A percentile compares a stretch with the other conserved stretches of the same genome.
These are phyloP conservation scores for Cephus pulcher DNA, from an alignment of 2,888 invertebrate species.

Conservation along the genomic window DNA sequence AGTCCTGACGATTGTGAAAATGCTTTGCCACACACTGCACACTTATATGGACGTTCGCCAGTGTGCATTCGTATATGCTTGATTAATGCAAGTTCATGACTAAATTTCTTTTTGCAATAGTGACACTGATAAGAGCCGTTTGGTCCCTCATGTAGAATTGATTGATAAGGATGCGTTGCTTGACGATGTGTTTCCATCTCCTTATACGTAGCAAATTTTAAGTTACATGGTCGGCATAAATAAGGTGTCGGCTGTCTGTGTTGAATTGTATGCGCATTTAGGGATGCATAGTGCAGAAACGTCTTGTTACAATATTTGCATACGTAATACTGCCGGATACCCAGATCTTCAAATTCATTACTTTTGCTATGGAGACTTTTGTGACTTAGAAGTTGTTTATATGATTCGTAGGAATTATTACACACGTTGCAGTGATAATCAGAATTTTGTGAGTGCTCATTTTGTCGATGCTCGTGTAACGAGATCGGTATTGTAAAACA, in stretches of 20 bases:
- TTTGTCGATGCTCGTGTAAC: constrained; percentile 40
- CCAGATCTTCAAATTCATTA: constrained; percentile 16
- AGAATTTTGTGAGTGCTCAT: constrained; percentile 24
- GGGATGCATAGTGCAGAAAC: constrained; percentile 27
- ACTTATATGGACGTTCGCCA: constrained; percentile 23
- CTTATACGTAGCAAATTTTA: constrained; percentile 11
- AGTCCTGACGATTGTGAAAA: constrained; percentile 33
- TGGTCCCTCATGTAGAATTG: constrained; percentile 25
- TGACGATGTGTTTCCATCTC: constrained; percentile 14
- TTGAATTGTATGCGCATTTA: constrained; percentile 13
- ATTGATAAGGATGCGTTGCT: constrained; percentile 30
- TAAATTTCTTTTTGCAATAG: constrained; percentile 29
- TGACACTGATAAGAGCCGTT: constrained; percentile 26
- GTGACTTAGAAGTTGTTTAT: constrained; percentile 24
- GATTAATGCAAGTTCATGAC: constrained; percentile 26
- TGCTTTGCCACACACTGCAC: constrained; percentile 21
- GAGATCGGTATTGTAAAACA: constrained; percentile 38
- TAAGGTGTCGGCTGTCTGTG: constrained; percentile 14
- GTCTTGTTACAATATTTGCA: constrained; percentile 34
- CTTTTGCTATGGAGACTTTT: constrained; percentile 19
- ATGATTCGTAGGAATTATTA: constrained; percentile 25
- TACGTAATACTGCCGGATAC: constrained; percentile 25
- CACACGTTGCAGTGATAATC: constrained; percentile 37
- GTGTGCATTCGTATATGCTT: constrained; percentile 35
- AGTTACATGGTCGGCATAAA: constrained; percentile 16